phyloP scores from a whole-genome alignment of 2,888 invertebrate genomes.

The Theretra japonica region DNA sequence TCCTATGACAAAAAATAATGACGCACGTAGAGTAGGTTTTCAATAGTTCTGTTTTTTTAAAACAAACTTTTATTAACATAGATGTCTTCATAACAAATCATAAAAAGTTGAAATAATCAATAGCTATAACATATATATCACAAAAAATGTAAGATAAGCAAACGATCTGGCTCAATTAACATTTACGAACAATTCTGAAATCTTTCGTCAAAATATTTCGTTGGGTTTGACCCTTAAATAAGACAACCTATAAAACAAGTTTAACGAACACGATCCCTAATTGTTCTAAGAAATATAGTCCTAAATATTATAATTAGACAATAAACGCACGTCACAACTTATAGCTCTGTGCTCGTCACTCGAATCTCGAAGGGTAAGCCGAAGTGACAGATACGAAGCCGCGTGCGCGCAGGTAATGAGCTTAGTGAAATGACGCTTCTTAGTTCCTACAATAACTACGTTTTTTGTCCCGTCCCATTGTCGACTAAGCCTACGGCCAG shows the following conservation, averaged over 20 bases:
- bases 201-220: no score
- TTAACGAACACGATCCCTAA: not conserved
- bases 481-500: conserved; percentile 57
- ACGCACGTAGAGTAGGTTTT: no score
- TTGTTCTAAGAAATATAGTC: conserved; percentile 48
- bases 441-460: conserved; percentile 61
- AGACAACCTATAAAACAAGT: no score
- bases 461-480: conserved; percentile 70
- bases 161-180: no score
- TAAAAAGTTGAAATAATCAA: no score
- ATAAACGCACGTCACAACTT: conserved; percentile 59
- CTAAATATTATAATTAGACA: conserved; percentile 59
- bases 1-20: not conserved
- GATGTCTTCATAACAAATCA: no score
- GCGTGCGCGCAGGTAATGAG: conserved; percentile 71
- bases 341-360: conserved; percentile 55
- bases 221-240: no score
- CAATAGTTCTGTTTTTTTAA: no score
- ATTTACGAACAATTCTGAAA: no score
- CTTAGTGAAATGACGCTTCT: conserved; percentile 61
- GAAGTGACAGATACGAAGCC: conserved; percentile 72
- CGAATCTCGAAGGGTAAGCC: conserved; percentile 53
- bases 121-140: no score
- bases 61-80: no score
- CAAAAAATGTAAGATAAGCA: no score